Conservation (phyloP, 2,888 invertebrate genomes). For the Enchytraeus crypticus region DNA sequence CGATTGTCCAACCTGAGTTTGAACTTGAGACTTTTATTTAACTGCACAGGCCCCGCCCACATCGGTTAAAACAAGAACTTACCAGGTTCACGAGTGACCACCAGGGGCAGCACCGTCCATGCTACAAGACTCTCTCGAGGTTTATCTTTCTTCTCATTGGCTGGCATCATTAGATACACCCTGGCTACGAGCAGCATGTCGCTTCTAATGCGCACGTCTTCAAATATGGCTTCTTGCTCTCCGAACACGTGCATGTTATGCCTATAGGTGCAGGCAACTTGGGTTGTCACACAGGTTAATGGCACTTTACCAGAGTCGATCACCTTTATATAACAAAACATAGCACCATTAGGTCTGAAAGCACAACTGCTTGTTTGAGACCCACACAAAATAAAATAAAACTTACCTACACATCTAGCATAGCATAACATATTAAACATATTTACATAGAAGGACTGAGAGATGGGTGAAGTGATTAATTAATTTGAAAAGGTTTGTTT, state of each 20-base stretch:
- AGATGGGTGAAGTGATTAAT: too few species aligned
- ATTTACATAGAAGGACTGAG: too few species aligned
- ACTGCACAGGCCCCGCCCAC: too few species aligned
- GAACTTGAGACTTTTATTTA: too few species aligned
- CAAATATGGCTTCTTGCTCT: slow-evolving; percentile 44
- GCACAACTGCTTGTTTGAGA: too few species aligned
- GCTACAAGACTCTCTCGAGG: slow-evolving; percentile 38
- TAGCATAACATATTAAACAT: too few species aligned
- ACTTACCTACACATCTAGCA: too few species aligned
- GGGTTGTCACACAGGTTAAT: slow-evolving; percentile 42
- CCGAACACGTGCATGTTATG: slow-evolving; percentile 44
- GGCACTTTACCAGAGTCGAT: slow-evolving; percentile 27
- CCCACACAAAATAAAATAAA: too few species aligned
- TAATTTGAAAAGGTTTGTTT: too few species aligned
- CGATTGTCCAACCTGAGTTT: too few species aligned
- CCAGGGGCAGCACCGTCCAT: slow-evolving; percentile 37
- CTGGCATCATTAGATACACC: slow-evolving; percentile 33
- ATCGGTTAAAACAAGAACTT: neutral
- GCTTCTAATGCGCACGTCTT: slow-evolving; percentile 36
- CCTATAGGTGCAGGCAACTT: slow-evolving; percentile 41
- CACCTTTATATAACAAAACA: too few species aligned
- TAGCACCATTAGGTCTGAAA: too few species aligned
- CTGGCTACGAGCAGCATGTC: slow-evolving; percentile 42
- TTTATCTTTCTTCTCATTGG: neutral
- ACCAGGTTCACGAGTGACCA: slow-evolving; percentile 1